These are phyloP conservation scores for Dromococcyx pavoninus DNA, from an alignment of 2,797 vertebrate genomes.

Conservation along the genomic window DNA sequence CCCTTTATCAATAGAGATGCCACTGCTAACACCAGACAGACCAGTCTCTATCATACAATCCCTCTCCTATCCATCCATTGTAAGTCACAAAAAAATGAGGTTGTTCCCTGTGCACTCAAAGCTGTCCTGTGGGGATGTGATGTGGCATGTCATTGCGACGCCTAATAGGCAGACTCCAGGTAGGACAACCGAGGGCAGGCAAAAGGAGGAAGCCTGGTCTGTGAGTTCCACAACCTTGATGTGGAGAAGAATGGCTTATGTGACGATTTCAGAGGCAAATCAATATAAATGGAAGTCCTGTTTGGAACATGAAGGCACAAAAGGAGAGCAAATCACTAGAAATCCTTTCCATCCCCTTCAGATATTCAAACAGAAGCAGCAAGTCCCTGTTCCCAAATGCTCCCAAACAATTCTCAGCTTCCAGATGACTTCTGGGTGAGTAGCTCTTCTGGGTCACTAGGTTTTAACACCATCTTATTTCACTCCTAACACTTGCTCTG, in stretches of 20 bases:
- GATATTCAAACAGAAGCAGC: neutral
- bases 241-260: neutral
- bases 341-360: neutral
- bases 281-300: neutral
- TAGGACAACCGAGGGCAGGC: neutral
- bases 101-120: neutral
- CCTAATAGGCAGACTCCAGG: neutral
- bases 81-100: neutral
- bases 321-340: neutral
- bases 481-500: neutral
- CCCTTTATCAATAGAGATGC: neutral
- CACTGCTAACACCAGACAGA: neutral
- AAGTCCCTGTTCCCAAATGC: neutral
- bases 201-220: neutral
- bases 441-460: neutral
- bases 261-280: neutral
- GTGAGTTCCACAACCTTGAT: neutral
- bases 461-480: neutral
- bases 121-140: neutral
- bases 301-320: neutral
- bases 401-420: neutral
- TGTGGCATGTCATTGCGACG: neutral
- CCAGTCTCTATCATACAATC: rapidly evolving
- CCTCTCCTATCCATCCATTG: neutral
- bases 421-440: neutral